Evolutionary conservation across 2,797 vertebrate genomes (phyloP), one percentile per base, ranked within the genome.

Genomic region (Crax fasciolata): DNA sequence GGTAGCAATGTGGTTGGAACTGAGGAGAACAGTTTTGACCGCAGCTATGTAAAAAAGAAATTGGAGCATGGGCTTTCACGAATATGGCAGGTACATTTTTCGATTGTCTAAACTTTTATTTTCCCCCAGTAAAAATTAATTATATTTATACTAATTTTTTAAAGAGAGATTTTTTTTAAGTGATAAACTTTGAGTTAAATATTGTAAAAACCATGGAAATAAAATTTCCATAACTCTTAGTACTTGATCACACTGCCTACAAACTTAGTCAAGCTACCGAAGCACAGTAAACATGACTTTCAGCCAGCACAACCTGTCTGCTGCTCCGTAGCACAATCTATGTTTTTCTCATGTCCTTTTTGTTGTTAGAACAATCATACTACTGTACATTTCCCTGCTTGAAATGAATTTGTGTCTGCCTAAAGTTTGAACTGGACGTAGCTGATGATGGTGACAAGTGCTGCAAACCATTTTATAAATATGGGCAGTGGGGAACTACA

Each of bases 1-100:
- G 98, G 98, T 17, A 96, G 87, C 44, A 98, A 90, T 14, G 96
- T 89, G n/a, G 87, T 98, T 41, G 97, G 98, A 86, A 94, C 98
- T 2, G 99, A 99, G 73, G 99, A 99, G 96, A 96, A 97, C 23
- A 98, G 97, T 82, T 99, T 99, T 96, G 99, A 99, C 96, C 99
- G 98, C 89, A 99, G 98, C 95, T 99, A 99, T 17, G 98, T 99
- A 23, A 99, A 99, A 97, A 99, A 99, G 98, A 99, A 99, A 92
- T 97, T 99, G 75, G 99, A 99, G 90, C 99, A 99, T 3, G 99
- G 99, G 51, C 98, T 99, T 84, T 99, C 99, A 7, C 97, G 99
- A 57, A 99, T 99, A 98, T 99, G 99, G 99, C 99, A 99, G 99
- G 99, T 99, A 92, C 82, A 96, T 13, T 88, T 81, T 90, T 66